Evolutionary conservation across 2,888 invertebrate genomes (phyloP), one percentile per base, ranked within the genome.

Genomic region (Pseudococcus jackbeardsleyi): DNA sequence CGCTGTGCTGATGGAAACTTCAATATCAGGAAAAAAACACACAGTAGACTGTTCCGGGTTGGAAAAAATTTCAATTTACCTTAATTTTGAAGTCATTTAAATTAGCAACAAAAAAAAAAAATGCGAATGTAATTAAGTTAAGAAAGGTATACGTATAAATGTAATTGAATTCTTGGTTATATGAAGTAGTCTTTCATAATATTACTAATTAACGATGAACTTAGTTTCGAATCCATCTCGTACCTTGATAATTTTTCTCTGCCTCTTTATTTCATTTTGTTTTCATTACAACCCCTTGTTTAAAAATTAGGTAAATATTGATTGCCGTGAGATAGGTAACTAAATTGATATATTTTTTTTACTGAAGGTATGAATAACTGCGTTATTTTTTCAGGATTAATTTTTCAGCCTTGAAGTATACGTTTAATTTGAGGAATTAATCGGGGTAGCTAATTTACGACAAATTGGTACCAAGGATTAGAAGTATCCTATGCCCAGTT

Each of bases 121-220:
- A 42, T 42, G 42, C 42, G 42, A 42, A 33, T 82, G 17, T 46
- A 46, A 82, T 82, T 82, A 82, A 46, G 19, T 82, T 82, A 82
- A 46, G 79, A 82, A 82, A 82, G 79, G 79, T 82, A 82, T 46
- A 42, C 79, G 46, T 82, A 82, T 19, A 82, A 82, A 46, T 82
- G 12, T 82, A 82, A 82, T 82, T 82, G 42, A 19, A 46, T 82
- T 82, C 46, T 82, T 46, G 79, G 46, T 82, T 33, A 82, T 82
- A 82, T 46, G 79, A 46, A 82, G 77, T 39, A 82, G 42, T 82
- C 79, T 82, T 46, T 82, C 79, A 82, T 82, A 82, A 82, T 46
- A 46, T 82, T 46, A 46, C 79, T 82, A 82, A 82, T 82, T 82
- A 46, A 82, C 22, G 79, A 82, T 22, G 42, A 82, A 82, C 42